Conservation (phyloP, 2,888 invertebrate species). For the Agrochola lychnidis region DNA sequence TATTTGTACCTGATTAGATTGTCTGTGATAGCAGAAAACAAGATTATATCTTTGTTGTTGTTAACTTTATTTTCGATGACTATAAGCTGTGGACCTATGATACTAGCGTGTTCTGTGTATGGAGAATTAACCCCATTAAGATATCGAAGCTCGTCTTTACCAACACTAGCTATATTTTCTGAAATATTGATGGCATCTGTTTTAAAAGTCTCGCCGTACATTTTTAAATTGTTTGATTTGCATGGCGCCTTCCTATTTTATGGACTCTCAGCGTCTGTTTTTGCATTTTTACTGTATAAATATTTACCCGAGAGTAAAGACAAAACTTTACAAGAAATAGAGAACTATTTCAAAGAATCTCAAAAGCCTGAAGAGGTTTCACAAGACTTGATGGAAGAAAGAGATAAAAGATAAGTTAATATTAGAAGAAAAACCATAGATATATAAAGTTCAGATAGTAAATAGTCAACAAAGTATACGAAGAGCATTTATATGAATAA, state of each 20-base stretch:
- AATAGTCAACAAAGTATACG: slow-evolving; percentile 5
- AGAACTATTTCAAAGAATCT: slow-evolving; percentile 62
- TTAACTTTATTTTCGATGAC: slow-evolving; percentile 70
- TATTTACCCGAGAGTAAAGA: slow-evolving; percentile 75
- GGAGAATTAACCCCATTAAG: slow-evolving; percentile 71
- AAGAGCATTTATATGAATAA: neutral
- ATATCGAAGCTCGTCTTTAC: slow-evolving; percentile 67
- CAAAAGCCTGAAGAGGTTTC: slow-evolving; percentile 28
- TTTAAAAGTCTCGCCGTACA: slow-evolving; percentile 70
- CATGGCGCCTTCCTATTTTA: slow-evolving; percentile 72
- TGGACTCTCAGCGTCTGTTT: slow-evolving; percentile 67
- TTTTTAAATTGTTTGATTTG: slow-evolving; percentile 66
- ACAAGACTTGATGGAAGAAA: slow-evolving; percentile 35
- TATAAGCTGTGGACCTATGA: slow-evolving; percentile 74
- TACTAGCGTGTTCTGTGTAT: slow-evolving; percentile 68
- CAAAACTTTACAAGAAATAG: slow-evolving; percentile 71
- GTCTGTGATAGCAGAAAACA: slow-evolving; percentile 65
- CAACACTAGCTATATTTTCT: slow-evolving; percentile 62
- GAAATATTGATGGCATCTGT: slow-evolving; percentile 65
- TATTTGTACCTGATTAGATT: slow-evolving; percentile 72
- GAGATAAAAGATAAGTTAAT: slow-evolving; percentile 2
- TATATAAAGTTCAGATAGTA: neutral
- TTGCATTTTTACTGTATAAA: slow-evolving; percentile 64
- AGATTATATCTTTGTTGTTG: slow-evolving; percentile 67
- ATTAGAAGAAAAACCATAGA: neutral